Conservation (phyloP, 2,888 invertebrate genomes). For the Labia minor region DNA sequence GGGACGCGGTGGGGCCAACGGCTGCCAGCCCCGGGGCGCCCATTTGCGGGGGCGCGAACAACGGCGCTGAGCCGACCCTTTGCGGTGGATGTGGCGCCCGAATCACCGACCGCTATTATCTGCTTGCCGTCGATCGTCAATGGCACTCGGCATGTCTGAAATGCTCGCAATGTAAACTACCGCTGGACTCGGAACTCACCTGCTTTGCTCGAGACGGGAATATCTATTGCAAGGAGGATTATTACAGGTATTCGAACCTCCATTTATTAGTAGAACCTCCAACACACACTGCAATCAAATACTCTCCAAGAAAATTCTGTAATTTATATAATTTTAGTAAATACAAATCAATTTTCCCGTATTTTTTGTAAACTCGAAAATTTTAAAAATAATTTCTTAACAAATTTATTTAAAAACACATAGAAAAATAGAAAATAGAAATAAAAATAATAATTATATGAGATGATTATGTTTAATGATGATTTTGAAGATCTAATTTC, state of each 20-base stretch:
- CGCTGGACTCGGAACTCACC: conserved; percentile 74
- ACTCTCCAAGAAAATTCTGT: background rate
- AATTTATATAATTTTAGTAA: background rate
- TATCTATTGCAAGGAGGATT: conserved; percentile 91
- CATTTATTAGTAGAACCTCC: background rate
- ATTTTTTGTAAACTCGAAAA: no score
- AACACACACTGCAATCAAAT: background rate
- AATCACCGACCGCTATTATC: conserved; percentile 55
- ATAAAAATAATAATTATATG: no score
- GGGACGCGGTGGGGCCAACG: conserved; percentile 27
- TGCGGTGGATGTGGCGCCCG: conserved; percentile 51
- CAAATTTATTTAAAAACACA: no score
- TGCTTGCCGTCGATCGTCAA: conserved; percentile 75
- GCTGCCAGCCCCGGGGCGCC: conserved; percentile 38
- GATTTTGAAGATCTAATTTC: no score
- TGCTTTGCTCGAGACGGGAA: conserved; percentile 83
- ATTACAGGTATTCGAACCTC: conserved; percentile 66
- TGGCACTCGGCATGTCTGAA: conserved; percentile 80
- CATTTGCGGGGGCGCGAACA: conserved; percentile 38
- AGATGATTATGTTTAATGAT: no score
- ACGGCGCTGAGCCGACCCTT: conserved; percentile 29
- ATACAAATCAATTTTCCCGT: conserved; percentile 17
- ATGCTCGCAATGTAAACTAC: conserved; percentile 75
- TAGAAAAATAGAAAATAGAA: no score
- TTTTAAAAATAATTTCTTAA: no score